Base-by-base conservation (phyloP, 2,888 invertebrate species). In the Xiphydria camelus region DNA sequence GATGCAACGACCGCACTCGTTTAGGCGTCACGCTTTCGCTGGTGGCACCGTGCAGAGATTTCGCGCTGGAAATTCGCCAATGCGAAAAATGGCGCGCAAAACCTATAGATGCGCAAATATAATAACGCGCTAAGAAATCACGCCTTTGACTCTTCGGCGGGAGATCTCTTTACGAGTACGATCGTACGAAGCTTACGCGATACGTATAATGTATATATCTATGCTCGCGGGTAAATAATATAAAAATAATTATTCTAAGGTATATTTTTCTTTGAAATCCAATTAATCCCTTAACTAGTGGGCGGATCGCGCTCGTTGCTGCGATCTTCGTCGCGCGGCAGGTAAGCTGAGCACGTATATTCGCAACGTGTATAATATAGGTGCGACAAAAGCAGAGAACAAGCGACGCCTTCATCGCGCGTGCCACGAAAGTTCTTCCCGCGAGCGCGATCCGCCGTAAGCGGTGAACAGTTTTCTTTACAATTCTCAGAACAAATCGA, bases 171-270 rank as follows among this genome's bases (percentile, higher is more conserved):
- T 15, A 9, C 29, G 9, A 9, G 29, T 15, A 29, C 29, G 29
- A 9, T 2, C 29, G 29, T 15, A 15, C 29, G 14, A 29, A 29
- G 29, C 29, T 29, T 29, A 29, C 14, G 15, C 29, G 12, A 14
- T 29, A 29, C 14, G 15, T 15, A 7, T 29, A 29, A 29, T n/a
- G n/a, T n/a, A 43, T 42, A 51, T 44, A 49, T 53, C 37, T 53
- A 54, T 46, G 56, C 51, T 51, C 51, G n/a, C n/a, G 54, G 56
- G 50, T 47, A 64, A 64, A 64, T 55, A 49, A 64, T 61, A 59
- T 41, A 62, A 62, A 67, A 68, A 66, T 64, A 59, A 63, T n/a
- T n/a, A n/a, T 57, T 63, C 52, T 51, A 46, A 55, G 49, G 40
- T 9, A 33, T 35, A 44, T 41, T 26, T 29, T 29, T 29, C 12